Evolutionary conservation across 1,140 invertebrate genomes (phyloP).

Genomic region (Drosophila repletoides): DNA sequence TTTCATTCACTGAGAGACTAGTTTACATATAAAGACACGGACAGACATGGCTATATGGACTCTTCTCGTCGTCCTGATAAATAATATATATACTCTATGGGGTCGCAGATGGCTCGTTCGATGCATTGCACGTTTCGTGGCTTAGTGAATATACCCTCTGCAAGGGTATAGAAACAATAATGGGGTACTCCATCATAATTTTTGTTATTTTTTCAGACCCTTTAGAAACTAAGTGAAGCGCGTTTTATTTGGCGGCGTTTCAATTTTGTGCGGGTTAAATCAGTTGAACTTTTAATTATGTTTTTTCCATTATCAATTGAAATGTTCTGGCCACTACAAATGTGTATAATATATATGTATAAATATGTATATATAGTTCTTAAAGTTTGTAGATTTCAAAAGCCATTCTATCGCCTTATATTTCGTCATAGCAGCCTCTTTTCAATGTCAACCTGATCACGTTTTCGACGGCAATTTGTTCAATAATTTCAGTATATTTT

Average conservation of each 20-base stretch:
- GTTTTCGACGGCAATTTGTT: conserved; percentile 69
- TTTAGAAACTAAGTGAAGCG: conserved; percentile 18
- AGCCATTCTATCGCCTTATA: conserved; percentile 30
- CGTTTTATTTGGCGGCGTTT: conserved; percentile 46
- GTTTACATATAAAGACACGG: too few relatives aligned
- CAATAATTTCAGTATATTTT: conserved; percentile 41
- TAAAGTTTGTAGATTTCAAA: conserved; percentile 36
- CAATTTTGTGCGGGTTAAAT: conserved; percentile 57
- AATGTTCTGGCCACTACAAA: conserved; percentile 30
- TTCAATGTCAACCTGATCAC: conserved; percentile 73
- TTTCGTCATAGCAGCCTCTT: conserved; percentile 44
- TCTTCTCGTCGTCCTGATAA: too few relatives aligned
- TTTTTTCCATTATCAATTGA: conserved; percentile 74
- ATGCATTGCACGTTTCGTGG: too few relatives aligned
- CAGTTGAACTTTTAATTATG: conserved; percentile 71
- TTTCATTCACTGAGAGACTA: too few relatives aligned
- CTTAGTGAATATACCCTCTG: too few relatives aligned
- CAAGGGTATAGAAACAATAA: not conserved
- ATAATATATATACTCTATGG: too few relatives aligned
- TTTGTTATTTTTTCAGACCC: not conserved
- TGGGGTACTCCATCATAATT: not conserved
- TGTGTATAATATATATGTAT: conserved; percentile 12
- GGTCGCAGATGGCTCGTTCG: too few relatives aligned
- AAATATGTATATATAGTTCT: conserved; percentile 6
- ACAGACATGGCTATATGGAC: too few relatives aligned